A percentile compares a stretch with the other conserved stretches of the same genome.
Conservation (phyloP, 1,140 invertebrate species). For the Heliconius nattereri region DNA sequence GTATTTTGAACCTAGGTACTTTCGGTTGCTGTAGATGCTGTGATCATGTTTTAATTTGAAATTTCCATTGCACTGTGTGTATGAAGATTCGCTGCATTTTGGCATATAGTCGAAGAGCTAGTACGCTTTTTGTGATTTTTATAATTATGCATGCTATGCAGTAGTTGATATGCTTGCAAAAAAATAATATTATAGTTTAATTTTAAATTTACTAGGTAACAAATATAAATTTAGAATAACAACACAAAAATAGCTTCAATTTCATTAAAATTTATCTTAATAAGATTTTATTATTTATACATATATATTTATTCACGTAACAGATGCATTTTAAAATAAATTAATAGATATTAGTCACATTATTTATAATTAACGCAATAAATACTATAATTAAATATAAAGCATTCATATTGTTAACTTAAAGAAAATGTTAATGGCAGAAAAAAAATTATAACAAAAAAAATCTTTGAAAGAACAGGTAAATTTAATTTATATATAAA, state of each 20-base stretch:
- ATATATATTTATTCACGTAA: no score
- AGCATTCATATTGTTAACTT: no score
- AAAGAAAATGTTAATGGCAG: no score
- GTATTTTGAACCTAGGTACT: slow-evolving; percentile 85
- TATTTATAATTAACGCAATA: no score
- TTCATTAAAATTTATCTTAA: no score
- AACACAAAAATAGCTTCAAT: not conserved
- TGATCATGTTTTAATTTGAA: not conserved
- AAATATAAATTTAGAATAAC: no score
- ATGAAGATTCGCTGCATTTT: slow-evolving; percentile 5
- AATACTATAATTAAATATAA: no score
- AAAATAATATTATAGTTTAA: not conserved
- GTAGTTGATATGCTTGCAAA: not conserved
- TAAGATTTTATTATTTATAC: no score
- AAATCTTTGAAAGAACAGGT: not conserved
- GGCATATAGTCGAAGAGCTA: slow-evolving; percentile 23
- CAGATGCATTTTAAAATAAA: no score
- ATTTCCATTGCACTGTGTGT: not conserved
- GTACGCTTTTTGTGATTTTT: slow-evolving; percentile 31
- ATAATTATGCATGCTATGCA: slow-evolving; percentile 17
- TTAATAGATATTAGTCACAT: no score
- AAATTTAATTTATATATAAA: not conserved
- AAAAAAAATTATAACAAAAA: not conserved
- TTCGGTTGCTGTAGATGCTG: slow-evolving; percentile 73
- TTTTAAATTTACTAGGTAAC: not conserved